phyloP scores from a whole-genome alignment of 2,888 invertebrate genomes.

The Parochlus steinenii region DNA sequence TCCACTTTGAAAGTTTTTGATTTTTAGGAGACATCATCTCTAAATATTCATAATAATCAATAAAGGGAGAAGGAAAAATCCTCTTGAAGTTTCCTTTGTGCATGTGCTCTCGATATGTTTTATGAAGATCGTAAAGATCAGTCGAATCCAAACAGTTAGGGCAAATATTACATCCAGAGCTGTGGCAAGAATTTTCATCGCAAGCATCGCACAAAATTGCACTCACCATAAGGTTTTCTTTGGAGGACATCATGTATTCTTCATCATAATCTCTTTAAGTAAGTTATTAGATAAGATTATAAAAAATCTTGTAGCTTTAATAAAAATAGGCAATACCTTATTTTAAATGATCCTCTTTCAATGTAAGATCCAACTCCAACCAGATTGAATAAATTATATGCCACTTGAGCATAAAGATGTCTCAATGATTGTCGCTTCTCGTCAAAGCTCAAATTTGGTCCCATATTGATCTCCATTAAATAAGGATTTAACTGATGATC shows the following conservation, averaged over 20 bases:
- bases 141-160: conserved; percentile 50
- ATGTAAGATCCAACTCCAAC: conserved; percentile 50
- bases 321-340: conserved; percentile 25
- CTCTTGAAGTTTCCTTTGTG: conserved; percentile 65
- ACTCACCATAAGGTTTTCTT: conserved; percentile 64
- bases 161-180: conserved; percentile 60
- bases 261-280: conserved; percentile 32
- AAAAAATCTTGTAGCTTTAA: neutral
- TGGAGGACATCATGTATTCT: conserved; percentile 49
- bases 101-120: conserved; percentile 64
- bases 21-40: conserved; percentile 47
- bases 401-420: conserved; percentile 78
- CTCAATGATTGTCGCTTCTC: conserved; percentile 78
- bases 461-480: conserved; percentile 95
- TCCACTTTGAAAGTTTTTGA: conserved; percentile 66
- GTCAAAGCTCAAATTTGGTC: conserved; percentile 79
- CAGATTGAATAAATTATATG: conserved; percentile 66
- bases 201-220: conserved; percentile 41
- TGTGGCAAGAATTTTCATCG: conserved; percentile 33
- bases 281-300: conserved; percentile 5
- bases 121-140: conserved; percentile 39
- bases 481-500: conserved; percentile 74
- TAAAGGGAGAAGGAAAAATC: conserved; percentile 61
- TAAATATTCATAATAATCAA: conserved; percentile 19
- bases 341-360: conserved; percentile 25